Conservation (phyloP, 2,888 invertebrate genomes). For the Slavum lentiscoides region DNA sequence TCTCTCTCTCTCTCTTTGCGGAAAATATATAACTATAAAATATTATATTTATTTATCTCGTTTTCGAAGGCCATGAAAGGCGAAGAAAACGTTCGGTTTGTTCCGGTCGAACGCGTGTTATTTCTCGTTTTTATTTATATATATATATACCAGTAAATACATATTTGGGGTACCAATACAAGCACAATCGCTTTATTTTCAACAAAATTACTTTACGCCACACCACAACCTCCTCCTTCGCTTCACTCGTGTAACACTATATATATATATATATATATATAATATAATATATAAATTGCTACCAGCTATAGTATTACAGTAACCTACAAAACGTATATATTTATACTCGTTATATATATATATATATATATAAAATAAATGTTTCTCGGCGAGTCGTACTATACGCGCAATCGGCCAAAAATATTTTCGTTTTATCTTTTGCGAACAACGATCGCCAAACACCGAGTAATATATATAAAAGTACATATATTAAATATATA, state of each 20-base stretch:
- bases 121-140: constrained; percentile 22
- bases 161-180: constrained; percentile 8
- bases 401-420: too few relatives aligned
- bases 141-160: constrained; percentile 20
- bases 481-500: too few relatives aligned
- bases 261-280: too few relatives aligned
- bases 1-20: background rate
- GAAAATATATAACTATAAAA: constrained; percentile 14
- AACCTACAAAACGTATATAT: too few relatives aligned
- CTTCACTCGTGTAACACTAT: background rate
- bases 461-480: too few relatives aligned
- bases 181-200: constrained; percentile 34
- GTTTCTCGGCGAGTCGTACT: too few relatives aligned
- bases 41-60: constrained; percentile 26
- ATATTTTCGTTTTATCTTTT: too few relatives aligned
- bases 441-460: too few relatives aligned
- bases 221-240: background rate
- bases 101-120: constrained; percentile 48
- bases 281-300: too few relatives aligned
- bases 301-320: too few relatives aligned
- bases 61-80: constrained; percentile 15
- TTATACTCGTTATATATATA: too few relatives aligned
- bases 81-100: constrained; percentile 30
- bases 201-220: constrained; percentile 25
- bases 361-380: too few relatives aligned